Base-by-base conservation (phyloP, 2,888 invertebrate species). In the Diarsia brunnea region DNA sequence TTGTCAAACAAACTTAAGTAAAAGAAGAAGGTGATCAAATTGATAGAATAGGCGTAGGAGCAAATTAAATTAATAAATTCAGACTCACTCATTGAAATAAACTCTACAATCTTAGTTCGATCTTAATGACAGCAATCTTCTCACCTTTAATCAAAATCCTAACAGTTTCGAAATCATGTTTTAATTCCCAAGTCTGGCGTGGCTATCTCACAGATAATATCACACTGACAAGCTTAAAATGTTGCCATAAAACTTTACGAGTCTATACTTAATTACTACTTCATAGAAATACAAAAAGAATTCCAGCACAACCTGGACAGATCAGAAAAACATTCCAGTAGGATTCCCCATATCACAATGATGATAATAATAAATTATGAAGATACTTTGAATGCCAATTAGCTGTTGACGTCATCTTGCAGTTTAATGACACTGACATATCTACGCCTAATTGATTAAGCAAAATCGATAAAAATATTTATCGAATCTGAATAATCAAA, bases 381-480 rank as follows among this genome's bases (percentile, higher is more conserved):
- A 61, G 47, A 11, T 38, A 64, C 12, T 53, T 58, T 45, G 68
- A 61, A 70, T 64, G 31, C 16, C 38, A 73, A 73, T 45, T 55
- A 70, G 31, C 24, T 27, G 45, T 47, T 78, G 43, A 65, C 67
- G 60, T 74, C 21, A 12, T 58, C 14, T 75, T 58, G 12, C 14
- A 67, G 72, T 63, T 67, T 60, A 79, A 68, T 68, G 45, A 70
- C 76, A 53, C 47, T 27, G 43, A 27, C 60, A 74, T 75, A 72
- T 47, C 49, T 68, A 58, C 38, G 55, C 31, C 38, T 69, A 61
- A 73, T 69, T 70, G 78, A 79, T 75, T 70, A 69, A 68, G 12
- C 66, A 76, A 74, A 78, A 84, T 67, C 75, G 78, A 85, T 85
- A 81, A 76, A 84, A 78, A 81, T 75, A 73, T 71, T 77, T 78